A percentile compares a stretch with the other conserved stretches of the same genome.
Conservation (phyloP, 2,888 invertebrate genomes). For the Agrochola litura region DNA sequence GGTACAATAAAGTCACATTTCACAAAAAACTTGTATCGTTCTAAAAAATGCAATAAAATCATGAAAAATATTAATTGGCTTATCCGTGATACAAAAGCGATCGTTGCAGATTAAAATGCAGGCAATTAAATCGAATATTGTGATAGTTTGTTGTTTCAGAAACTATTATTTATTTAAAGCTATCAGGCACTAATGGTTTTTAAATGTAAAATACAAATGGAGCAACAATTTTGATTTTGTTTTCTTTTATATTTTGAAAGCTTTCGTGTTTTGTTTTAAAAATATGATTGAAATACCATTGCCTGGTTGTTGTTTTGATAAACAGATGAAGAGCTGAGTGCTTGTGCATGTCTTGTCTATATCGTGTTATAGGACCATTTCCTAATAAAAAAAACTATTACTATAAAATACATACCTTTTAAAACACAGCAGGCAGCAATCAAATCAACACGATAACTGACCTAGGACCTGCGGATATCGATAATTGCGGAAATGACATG, state of each 20-base stretch:
- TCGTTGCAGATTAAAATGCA: constrained; percentile 29
- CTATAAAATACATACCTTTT: constrained; percentile 20
- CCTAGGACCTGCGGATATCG: neutral
- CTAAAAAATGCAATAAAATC: neutral
- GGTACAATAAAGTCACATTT: neutral
- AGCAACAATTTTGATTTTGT: neutral
- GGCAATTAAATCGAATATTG: constrained; percentile 27
- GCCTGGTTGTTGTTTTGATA: neutral
- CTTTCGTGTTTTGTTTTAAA: neutral
- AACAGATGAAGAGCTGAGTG: too few species aligned
- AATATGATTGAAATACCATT: neutral
- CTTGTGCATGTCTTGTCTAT: neutral
- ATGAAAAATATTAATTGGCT: neutral
- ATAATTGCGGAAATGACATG: constrained; percentile 32
- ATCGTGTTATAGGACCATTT: neutral
- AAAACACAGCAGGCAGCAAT: constrained; percentile 8
- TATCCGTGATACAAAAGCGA: constrained; percentile 20
- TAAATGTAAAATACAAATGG: constrained; percentile 49
- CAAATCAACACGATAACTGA: constrained; percentile 23
- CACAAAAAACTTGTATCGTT: neutral
- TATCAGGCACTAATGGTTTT: constrained; percentile 62
- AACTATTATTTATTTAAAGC: constrained; percentile 46
- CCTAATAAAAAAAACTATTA: too few species aligned
- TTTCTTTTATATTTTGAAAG: neutral
- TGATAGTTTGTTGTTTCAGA: constrained; percentile 27